A percentile compares a stretch with the other conserved stretches of the same genome.
phyloP scores from a whole-genome alignment of 2,113 vertebrate genomes.

The Seriola aureovittata region DNA sequence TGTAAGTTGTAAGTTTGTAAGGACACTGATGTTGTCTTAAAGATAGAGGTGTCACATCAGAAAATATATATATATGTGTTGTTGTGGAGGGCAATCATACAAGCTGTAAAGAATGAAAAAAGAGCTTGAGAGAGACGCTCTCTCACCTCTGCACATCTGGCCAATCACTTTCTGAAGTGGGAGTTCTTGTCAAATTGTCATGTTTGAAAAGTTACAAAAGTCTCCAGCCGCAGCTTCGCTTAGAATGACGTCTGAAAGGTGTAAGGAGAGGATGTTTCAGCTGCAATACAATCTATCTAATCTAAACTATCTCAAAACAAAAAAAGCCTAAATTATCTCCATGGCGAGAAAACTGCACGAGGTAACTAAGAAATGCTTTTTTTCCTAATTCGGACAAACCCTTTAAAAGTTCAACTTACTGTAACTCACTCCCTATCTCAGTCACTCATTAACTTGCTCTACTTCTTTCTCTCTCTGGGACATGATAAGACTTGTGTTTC shows the following conservation, averaged over 20 bases:
- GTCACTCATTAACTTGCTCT: slow-evolving; percentile 34
- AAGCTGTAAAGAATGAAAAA: no score
- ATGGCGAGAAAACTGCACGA: not conserved
- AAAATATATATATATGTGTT: no score
- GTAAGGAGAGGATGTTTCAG: no score
- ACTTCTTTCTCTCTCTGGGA: slow-evolving; percentile 35
- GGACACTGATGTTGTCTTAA: not conserved
- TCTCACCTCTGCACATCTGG: no score
- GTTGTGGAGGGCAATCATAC: no score
- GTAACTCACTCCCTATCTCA: slow-evolving; percentile 34
- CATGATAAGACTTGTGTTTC: slow-evolving; percentile 67
- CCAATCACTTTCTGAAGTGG: no score
- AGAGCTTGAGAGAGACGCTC: no score
- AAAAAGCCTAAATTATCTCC: not conserved
- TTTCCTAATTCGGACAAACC: not conserved
- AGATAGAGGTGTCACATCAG: no score
- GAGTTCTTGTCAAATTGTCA: not conserved
- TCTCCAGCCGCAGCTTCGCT: not conserved
- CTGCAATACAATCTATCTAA: no score
- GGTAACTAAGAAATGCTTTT: no score
- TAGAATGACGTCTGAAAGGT: not conserved
- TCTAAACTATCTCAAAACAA: not conserved
- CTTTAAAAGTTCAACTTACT: not conserved
- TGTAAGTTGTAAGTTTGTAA: not conserved
- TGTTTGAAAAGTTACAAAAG: not conserved